Conservation (phyloP, 2,888 invertebrate genomes). For the Tipula helvola region DNA sequence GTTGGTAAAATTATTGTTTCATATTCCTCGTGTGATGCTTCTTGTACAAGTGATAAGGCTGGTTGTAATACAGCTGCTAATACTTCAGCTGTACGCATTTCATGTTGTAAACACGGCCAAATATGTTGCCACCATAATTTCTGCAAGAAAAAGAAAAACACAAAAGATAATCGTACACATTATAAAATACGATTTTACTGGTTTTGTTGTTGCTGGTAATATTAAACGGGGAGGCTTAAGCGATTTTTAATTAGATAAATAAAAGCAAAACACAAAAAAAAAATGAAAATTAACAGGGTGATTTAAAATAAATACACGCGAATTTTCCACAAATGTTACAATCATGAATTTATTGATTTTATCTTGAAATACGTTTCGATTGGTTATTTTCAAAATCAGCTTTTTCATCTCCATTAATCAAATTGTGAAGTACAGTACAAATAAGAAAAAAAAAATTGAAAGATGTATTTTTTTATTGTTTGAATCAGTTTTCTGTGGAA, state of each 20-base stretch:
- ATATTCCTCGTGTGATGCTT: conserved; percentile 66
- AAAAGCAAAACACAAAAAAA: neutral
- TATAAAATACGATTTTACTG: neutral
- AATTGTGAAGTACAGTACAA: neutral
- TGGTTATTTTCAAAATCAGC: neutral
- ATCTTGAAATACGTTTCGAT: neutral
- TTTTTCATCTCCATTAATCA: neutral
- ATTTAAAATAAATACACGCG: neutral
- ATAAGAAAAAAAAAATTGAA: neutral
- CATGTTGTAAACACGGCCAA: conserved; percentile 78
- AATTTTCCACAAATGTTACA: neutral
- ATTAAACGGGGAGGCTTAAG: neutral
- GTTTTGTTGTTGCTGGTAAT: neutral
- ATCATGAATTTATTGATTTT: neutral
- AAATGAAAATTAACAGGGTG: neutral
- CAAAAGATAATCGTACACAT: neutral
- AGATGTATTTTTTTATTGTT: neutral
- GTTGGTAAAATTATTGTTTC: conserved; percentile 69
- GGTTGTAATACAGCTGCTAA: conserved; percentile 75
- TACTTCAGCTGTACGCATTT: conserved; percentile 75
- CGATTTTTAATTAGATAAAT: neutral
- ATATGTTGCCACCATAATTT: conserved; percentile 93
- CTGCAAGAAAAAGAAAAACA: conserved; percentile 41
- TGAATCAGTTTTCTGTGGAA: neutral
- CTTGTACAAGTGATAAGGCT: conserved; percentile 68